Conservation (phyloP, 2,113 vertebrate genomes). For the Redunca redunca region DNA sequence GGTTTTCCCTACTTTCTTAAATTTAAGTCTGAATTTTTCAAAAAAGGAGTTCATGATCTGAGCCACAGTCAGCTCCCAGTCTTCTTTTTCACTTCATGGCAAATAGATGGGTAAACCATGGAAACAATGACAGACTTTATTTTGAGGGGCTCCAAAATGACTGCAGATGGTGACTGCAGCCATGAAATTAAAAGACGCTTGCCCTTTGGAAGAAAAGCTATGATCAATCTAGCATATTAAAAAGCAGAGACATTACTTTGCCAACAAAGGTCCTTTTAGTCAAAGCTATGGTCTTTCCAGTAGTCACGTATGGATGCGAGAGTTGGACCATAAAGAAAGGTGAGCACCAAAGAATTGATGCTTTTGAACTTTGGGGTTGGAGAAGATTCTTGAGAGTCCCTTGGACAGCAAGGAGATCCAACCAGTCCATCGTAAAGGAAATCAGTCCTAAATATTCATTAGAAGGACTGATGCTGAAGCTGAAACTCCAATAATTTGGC, state of each 20-base stretch:
- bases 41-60: not conserved
- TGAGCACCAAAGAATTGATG: fast-evolving
- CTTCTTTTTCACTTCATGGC: not conserved
- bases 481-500: not conserved
- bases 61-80: not conserved
- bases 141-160: not conserved
- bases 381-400: not conserved
- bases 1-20: not conserved
- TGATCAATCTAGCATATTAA: not conserved
- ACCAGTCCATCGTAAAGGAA: not conserved
- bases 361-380: not conserved
- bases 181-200: not conserved
- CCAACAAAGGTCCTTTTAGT: not conserved
- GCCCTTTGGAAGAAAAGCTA: not conserved
- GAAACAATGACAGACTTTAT: not conserved
- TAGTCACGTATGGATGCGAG: not conserved
- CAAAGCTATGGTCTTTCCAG: not conserved
- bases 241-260: not conserved
- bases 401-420: not conserved
- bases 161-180: not conserved
- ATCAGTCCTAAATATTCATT: not conserved
- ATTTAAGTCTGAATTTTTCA: not conserved
- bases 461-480: not conserved
- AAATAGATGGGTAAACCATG: not conserved
- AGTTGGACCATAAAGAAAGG: not conserved